Percentiles rank a stretch among this genome's conserved stretches.
These are phyloP conservation scores for Cavia porcellus DNA, from an alignment of 2,113 vertebrate species.

Conservation along the genomic window DNA sequence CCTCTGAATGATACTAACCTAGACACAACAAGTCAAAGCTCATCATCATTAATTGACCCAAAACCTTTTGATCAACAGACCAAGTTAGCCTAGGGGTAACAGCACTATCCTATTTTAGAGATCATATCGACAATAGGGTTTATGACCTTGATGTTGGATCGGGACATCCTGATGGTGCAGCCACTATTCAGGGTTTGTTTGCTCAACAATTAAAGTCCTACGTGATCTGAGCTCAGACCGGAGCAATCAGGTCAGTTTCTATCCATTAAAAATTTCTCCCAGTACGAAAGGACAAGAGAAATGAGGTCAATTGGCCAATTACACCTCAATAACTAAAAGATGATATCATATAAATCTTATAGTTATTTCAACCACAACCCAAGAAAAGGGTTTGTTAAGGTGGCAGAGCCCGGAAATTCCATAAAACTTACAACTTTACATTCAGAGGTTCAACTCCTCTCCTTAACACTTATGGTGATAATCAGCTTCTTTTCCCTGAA, in stretches of 20 bases:
- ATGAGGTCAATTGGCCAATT: too few species aligned
- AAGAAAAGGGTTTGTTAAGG: not conserved
- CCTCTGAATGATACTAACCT: not conserved
- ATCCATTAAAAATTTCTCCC: not conserved
- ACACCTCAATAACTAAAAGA: not conserved
- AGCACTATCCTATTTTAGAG: not conserved
- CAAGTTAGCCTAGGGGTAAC: not conserved
- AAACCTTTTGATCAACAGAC: not conserved
- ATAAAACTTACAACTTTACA: not conserved
- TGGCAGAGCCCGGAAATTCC: not conserved
- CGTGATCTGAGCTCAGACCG: not conserved
- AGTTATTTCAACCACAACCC: not conserved
- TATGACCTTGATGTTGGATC: not conserved
- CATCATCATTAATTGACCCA: not conserved
- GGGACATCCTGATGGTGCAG: not conserved
- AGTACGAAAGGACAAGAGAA: not conserved
- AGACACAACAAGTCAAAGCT: not conserved
- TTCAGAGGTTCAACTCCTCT: not conserved
- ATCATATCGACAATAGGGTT: not conserved
- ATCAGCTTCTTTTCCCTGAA: not conserved
- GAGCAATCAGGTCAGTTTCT: not conserved
- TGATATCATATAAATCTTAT: not conserved
- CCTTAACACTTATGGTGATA: not conserved
- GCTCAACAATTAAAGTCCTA: not conserved
- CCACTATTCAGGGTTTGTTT: not conserved